Conservation (phyloP, 1,140 invertebrate genomes). For the Vanessa tameamea region DNA sequence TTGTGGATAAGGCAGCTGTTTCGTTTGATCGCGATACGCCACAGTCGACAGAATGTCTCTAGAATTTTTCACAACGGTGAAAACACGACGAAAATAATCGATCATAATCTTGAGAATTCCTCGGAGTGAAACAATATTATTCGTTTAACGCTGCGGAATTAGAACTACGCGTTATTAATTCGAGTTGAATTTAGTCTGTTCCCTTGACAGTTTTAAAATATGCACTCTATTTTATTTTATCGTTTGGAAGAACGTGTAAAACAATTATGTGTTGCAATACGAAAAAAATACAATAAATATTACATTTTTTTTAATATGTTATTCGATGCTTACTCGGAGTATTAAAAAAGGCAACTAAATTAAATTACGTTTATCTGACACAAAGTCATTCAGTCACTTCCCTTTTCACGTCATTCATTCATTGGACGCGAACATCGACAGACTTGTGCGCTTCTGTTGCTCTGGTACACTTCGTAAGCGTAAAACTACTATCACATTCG, state of each 20-base stretch:
- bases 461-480: conserved; percentile 36
- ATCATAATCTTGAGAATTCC: conserved; percentile 72
- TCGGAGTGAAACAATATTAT: conserved; percentile 52
- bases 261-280: background rate
- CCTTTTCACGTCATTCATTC: conserved; percentile 49
- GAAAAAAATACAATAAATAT: background rate
- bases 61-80: conserved; percentile 64
- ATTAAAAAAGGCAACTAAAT: background rate
- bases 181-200: background rate
- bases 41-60: conserved; percentile 59
- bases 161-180: conserved; percentile 27
- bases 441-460: conserved; percentile 38
- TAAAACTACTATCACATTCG: background rate
- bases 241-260: background rate
- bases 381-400: conserved; percentile 34
- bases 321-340: background rate
- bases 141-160: conserved; percentile 31
- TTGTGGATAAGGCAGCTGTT: conserved; percentile 65
- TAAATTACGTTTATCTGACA: conserved; percentile 10
- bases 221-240: background rate
- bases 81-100: conserved; percentile 69
- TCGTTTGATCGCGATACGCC: conserved; percentile 74
- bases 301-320: background rate
- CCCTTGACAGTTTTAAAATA: background rate
- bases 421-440: conserved; percentile 47